phyloP scores from a whole-genome alignment of 2,888 invertebrate species.

The Parthenolecanium corni region DNA sequence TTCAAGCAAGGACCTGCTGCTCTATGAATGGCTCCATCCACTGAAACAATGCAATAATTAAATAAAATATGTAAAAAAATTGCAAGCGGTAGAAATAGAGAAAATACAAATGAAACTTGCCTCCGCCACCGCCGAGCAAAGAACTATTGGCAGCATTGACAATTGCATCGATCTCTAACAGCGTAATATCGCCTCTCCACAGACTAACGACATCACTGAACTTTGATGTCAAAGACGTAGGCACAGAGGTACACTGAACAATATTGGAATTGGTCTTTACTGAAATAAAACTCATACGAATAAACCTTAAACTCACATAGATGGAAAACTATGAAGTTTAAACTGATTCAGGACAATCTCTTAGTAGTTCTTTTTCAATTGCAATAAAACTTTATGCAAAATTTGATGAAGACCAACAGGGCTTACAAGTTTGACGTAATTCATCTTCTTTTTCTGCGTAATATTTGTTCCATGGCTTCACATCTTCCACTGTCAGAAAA shows the following conservation, averaged over 20 bases:
- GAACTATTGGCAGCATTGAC: constrained; percentile 78
- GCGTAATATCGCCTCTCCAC: constrained; percentile 71
- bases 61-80: not conserved
- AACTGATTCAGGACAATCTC: too few relatives aligned
- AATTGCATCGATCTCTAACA: constrained; percentile 72
- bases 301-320: not conserved
- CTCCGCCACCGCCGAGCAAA: constrained; percentile 69
- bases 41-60: not conserved
- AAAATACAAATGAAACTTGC: constrained; percentile 36
- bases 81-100: not conserved
- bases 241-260: not conserved
- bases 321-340: not conserved
- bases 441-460: not conserved
- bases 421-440: not conserved
- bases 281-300: not conserved
- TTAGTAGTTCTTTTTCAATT: too few relatives aligned
- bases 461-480: constrained; percentile 8
- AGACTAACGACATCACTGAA: constrained; percentile 53
- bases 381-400: too few relatives aligned
- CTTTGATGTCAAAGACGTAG: constrained; percentile 38
- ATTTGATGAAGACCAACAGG: too few relatives aligned
- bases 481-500: not conserved
- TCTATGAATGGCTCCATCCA: constrained; percentile 74
- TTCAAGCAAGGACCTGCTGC: constrained; percentile 59
- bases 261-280: not conserved